Evolutionary conservation across 2,797 vertebrate genomes (phyloP), one percentile per base, ranked within the genome.

Genomic region (Oryzias sinensis): DNA sequence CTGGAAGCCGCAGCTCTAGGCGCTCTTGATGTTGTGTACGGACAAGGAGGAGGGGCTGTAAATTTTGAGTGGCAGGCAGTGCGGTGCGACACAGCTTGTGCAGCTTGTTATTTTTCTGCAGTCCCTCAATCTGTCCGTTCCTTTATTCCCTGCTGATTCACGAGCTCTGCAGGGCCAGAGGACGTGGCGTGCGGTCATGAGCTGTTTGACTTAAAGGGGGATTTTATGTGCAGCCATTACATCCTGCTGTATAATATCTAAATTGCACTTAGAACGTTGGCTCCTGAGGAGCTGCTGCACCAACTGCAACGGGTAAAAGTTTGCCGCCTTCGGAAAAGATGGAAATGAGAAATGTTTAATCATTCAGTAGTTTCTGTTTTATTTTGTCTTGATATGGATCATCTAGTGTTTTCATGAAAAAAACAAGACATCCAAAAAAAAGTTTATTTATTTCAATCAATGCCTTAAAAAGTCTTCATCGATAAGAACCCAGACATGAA

Each of bases 1-100:
- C 62, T 70, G 69, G 65, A 71, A 73, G 42, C 41, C 24, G 37
- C 24, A 43, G 20, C 14, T 59, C 62, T 65, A 15, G 69, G 65
- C 25, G 17, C 37, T n/a, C 18, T 18, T 8, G 25, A 5, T 57
- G 43, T 49, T 55, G 60, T 59, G 40, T 53, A 43, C 60, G 55
- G 59, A 57, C 5, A 43, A 29, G 68, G 49, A 43, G 55, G 17
- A 37, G 13, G 22, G 61, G 48, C 17, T 14, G 20, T 73, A 58
- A 11, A 49, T 53, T 40, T 33, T 44, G 44, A 53, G 49, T 4
- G 5, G 29, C 55, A 29, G 47, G 14, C 33, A 14, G n/a, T 48
- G 49, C 17, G 17, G 42, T 59, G 42, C 20, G 43, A 45, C 50
- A 62, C 25, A 16, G 20, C 42, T 24, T 25, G 2, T 40, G 43